phyloP scores from a whole-genome alignment of 1,140 invertebrate genomes.

The Magallana gigas region DNA sequence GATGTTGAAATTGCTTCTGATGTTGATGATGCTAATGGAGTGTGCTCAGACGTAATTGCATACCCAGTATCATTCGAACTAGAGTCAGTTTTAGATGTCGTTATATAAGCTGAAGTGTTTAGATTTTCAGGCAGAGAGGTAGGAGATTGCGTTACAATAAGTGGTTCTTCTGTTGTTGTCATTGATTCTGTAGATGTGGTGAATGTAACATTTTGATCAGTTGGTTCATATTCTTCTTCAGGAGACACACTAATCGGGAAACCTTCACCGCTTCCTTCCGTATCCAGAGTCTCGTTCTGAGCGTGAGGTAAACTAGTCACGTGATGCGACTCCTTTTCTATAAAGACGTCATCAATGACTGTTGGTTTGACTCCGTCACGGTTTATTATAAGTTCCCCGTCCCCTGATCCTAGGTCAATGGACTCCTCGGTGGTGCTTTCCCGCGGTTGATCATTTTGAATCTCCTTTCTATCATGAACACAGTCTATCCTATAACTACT shows the following conservation, averaged over 20 bases:
- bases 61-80: no score
- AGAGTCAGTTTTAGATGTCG: neutral
- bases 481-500: conserved; percentile 6
- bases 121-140: neutral
- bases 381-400: conserved; percentile 4
- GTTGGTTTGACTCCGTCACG: neutral
- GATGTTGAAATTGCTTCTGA: neutral
- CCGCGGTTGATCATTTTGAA: neutral
- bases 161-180: neutral
- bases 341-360: conserved; percentile 8
- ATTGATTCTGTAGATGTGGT: conserved; percentile 2
- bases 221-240: conserved; percentile 14
- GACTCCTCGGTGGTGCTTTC: neutral
- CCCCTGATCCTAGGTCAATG: neutral
- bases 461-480: neutral
- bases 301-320: neutral
- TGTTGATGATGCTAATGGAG: no score
- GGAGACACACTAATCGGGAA: conserved; percentile 12
- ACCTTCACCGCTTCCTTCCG: conserved; percentile 35
- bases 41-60: no score
- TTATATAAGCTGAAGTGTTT: neutral
- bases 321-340: neutral
- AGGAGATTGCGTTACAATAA: neutral
- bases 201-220: neutral
- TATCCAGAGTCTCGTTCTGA: conserved; percentile 7